phyloP scores from a whole-genome alignment of 2,888 invertebrate species.

The Oscheius sp. region DNA sequence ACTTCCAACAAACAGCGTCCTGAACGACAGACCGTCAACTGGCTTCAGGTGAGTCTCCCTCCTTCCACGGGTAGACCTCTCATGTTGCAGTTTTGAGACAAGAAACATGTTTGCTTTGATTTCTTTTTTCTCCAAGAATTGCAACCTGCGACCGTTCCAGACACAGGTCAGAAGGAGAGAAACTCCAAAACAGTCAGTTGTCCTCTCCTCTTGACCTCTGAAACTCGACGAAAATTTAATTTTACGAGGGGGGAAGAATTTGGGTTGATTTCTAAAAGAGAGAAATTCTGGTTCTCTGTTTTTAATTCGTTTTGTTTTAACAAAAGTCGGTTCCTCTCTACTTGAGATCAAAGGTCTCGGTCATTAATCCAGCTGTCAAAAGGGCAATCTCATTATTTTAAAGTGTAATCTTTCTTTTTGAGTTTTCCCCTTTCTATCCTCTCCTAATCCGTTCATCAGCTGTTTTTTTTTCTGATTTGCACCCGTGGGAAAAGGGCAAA shows the following conservation, averaged over 20 bases:
- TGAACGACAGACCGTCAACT: no score
- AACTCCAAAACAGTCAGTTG: neutral
- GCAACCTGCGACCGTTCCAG: conserved; percentile 16
- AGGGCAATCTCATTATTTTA: neutral
- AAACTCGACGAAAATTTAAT: no score
- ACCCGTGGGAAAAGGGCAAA: conserved; percentile 5
- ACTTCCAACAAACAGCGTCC: neutral
- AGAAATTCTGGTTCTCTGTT: neutral
- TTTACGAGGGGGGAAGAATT: no score
- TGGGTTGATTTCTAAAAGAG: no score
- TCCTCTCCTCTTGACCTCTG: neutral
- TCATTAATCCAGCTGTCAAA: no score
- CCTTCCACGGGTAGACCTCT: neutral
- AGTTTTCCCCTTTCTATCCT: neutral
- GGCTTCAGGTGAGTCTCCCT: neutral
- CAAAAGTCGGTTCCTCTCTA: no score
- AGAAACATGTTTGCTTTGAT: neutral
- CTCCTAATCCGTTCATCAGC: neutral
- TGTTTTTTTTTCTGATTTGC: neutral
- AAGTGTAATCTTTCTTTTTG: neutral
- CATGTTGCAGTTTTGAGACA: neutral
- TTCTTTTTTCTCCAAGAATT: neutral
- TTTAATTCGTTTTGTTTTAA: no score
- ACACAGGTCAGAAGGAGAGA: neutral
- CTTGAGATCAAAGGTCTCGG: no score